Evolutionary conservation across 2,113 vertebrate species (phyloP).

Genomic region (Rhea pennata): DNA sequence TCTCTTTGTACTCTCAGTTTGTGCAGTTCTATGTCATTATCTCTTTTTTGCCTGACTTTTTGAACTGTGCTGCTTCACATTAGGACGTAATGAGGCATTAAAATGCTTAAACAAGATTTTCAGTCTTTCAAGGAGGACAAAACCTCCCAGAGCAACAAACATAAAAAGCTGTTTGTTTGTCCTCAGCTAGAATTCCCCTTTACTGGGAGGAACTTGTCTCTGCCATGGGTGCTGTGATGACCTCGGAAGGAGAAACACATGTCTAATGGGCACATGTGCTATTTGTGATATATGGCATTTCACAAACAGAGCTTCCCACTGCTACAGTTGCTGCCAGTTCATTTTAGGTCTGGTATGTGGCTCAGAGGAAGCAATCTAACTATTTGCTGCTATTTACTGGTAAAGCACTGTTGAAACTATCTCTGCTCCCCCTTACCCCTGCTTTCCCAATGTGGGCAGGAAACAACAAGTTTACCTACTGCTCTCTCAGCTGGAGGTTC

Average conservation of each 20-base stretch:
- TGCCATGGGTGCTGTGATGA: neutral
- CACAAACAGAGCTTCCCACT: neutral
- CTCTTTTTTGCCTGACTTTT: neutral
- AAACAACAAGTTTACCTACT: neutral
- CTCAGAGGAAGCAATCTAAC: neutral
- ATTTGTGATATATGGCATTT: neutral
- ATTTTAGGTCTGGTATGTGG: accelerated
- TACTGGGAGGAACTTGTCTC: accelerated
- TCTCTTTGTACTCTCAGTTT: neutral
- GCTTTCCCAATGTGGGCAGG: neutral
- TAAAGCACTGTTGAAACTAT: neutral
- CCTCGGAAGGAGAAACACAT: neutral
- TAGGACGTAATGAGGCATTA: neutral
- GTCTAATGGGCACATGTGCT: neutral
- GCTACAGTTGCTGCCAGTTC: neutral
- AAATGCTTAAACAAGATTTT: neutral
- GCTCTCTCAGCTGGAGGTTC: neutral
- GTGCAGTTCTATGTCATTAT: neutral
- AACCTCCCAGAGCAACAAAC: neutral
- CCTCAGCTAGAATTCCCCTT: neutral
- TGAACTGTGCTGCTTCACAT: neutral
- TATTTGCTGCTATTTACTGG: conserved; percentile 22
- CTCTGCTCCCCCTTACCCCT: neutral
- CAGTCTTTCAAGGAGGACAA: neutral
- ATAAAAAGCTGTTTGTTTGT: neutral